Conservation (phyloP, 2,113 vertebrate species). For the Tyto alba region DNA sequence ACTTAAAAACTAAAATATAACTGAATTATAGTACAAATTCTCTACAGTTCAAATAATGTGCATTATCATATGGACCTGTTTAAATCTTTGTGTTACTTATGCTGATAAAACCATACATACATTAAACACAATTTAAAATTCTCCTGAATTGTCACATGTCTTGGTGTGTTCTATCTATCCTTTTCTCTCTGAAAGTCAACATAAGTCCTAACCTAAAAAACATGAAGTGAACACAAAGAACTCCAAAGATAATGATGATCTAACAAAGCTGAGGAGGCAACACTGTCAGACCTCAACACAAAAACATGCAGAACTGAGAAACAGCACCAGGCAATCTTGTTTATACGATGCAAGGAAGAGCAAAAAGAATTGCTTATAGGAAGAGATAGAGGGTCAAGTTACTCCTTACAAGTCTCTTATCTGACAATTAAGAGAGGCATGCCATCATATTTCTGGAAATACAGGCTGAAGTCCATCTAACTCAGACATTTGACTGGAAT, state of each 20-base stretch:
- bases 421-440: neutral
- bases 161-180: neutral
- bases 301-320: neutral
- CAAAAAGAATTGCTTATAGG: neutral
- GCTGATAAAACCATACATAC: too few relatives aligned
- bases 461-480: neutral
- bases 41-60: neutral
- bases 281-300: neutral
- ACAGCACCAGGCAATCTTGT: neutral
- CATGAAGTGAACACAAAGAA: neutral
- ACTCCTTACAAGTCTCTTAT: neutral
- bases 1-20: neutral
- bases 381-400: neutral
- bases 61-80: neutral
- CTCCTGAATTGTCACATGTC: neutral
- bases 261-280: neutral
- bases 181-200: neutral
- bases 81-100: neutral
- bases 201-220: neutral
- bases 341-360: neutral
- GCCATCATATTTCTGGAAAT: neutral
- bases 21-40: neutral
- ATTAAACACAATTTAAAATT: too few relatives aligned
- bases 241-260: rapidly evolving
- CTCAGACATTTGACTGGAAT: neutral